Evolutionary conservation across 64 coral and sea anemone genomes (phyloP).

Genomic region (Montipora efflorescens): DNA sequence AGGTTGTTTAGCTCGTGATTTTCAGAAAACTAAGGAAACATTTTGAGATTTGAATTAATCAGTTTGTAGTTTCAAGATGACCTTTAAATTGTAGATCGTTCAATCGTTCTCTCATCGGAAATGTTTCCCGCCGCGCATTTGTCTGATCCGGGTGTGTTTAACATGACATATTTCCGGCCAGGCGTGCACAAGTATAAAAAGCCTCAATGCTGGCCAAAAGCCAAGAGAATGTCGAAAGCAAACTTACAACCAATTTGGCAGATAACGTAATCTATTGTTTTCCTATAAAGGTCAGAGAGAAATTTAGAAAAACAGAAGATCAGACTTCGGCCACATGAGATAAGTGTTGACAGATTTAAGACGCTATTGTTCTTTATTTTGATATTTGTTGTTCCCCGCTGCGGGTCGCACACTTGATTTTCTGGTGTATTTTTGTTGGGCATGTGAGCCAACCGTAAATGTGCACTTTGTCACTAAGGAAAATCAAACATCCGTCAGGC

Average conservation of each 20-base stretch:
- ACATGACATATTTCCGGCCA: too few relatives aligned
- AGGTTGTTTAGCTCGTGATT: not conserved
- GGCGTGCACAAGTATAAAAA: too few relatives aligned
- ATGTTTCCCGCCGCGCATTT: too few relatives aligned
- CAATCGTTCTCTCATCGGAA: too few relatives aligned
- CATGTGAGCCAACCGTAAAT: not conserved
- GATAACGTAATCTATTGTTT: not conserved
- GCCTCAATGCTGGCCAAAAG: too few relatives aligned
- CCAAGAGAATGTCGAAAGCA: too few relatives aligned
- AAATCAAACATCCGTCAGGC: slow-evolving; percentile 7
- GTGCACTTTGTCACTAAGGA: not conserved
- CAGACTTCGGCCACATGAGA: not conserved
- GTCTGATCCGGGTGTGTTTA: too few relatives aligned
- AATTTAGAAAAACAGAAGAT: not conserved
- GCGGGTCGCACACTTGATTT: not conserved
- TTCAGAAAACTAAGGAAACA: not conserved
- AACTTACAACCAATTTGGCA: not conserved
- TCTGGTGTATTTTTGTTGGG: not conserved
- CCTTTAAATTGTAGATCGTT: too few relatives aligned
- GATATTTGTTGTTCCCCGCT: not conserved
- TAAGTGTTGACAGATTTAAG: not conserved
- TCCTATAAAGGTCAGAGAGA: not conserved
- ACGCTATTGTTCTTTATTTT: not conserved
- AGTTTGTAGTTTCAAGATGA: too few relatives aligned
- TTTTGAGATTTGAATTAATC: too few relatives aligned